phyloP scores from a whole-genome alignment of 2,888 invertebrate species.

The Apamea epomidion region DNA sequence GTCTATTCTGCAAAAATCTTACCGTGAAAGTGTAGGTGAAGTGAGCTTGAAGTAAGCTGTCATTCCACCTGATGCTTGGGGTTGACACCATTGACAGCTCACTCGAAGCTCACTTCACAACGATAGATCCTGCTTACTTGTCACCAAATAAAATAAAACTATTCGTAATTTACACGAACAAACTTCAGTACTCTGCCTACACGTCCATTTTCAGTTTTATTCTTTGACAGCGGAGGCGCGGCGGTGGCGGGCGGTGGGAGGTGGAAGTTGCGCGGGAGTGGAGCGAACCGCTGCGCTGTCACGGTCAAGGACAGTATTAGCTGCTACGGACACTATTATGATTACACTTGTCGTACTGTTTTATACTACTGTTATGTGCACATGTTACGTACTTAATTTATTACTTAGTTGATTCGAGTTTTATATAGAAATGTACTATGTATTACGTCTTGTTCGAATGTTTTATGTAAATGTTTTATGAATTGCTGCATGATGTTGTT shows the following conservation, averaged over 20 bases:
- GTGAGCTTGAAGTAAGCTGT: too few relatives aligned
- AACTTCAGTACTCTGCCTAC: constrained; percentile 28
- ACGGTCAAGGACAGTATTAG: constrained; percentile 87
- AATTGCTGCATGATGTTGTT: constrained; percentile 16
- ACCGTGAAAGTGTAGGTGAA: too few relatives aligned
- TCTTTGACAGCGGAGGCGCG: constrained; percentile 64
- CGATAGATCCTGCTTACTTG: background rate
- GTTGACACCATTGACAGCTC: too few relatives aligned
- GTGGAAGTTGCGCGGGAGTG: constrained; percentile 76
- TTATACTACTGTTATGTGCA: constrained; percentile 72
- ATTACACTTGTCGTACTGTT: constrained; percentile 71
- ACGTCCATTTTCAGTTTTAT: constrained; percentile 30
- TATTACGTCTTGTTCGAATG: constrained; percentile 16
- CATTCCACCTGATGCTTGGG: too few relatives aligned
- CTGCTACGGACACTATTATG: constrained; percentile 75
- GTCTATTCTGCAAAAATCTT: too few relatives aligned
- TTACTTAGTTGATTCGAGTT: constrained; percentile 36
- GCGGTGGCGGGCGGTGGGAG: constrained; percentile 60
- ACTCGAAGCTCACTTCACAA: too few relatives aligned
- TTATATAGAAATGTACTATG: constrained; percentile 28
- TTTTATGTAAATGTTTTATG: constrained; percentile 29
- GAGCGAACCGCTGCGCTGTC: constrained; percentile 83
- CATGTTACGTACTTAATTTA: constrained; percentile 57
- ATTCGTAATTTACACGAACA: background rate
- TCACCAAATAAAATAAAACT: background rate